Evolutionary conservation across 1,140 invertebrate genomes (phyloP), one percentile per base, ranked within the genome.

Genomic region (Cydia amplana): DNA sequence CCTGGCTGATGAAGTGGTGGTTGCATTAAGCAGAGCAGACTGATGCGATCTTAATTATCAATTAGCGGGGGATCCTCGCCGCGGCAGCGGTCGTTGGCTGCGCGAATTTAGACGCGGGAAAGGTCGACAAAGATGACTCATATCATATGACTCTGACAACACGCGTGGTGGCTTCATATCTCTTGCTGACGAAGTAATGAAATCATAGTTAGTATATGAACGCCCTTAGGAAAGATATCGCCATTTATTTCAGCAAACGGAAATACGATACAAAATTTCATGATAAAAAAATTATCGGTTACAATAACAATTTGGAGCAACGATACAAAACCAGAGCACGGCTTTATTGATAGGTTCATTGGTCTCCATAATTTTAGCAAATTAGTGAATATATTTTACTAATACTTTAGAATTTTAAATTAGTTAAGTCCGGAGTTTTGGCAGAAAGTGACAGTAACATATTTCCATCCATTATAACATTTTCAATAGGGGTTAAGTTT

Each of bases 61-160:
- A 46, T 40, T 70, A 55, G 74, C 18, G 23, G 74, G 65, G 49
- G 74, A 60, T 74, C 63, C 49, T 40, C 72, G 51, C 51, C 28
- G 43, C 20, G 43, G 72, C 78, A 49, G 76, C 79, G 85, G 86
- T 87, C 86, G 83, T 87, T 86, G 84, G 85, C 85, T 82, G 81
- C 78, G 87, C 85, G 80, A 91, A 91, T 89, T 90, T 87, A 91
- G 88, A 85, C 77, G 75, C 81, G 70, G 80, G 77, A 88, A 89
- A 89, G 88, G 85, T 88, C 87, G 85, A 51, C 51, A 74, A 82
- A 55, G 43, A 73, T 90, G 88, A 89, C 74, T 90, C 87, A 91
- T 64, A 43, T 90, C 87, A 91, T 64, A 43, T 40, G 28, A 18
- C 9, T 18, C 9, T 70, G n/a, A 40, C 4, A 40, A 0, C 64